A percentile compares a stretch with the other conserved stretches of the same genome.
phyloP scores from a whole-genome alignment of 2,888 invertebrate genomes.

The Eucera pruinosa region DNA sequence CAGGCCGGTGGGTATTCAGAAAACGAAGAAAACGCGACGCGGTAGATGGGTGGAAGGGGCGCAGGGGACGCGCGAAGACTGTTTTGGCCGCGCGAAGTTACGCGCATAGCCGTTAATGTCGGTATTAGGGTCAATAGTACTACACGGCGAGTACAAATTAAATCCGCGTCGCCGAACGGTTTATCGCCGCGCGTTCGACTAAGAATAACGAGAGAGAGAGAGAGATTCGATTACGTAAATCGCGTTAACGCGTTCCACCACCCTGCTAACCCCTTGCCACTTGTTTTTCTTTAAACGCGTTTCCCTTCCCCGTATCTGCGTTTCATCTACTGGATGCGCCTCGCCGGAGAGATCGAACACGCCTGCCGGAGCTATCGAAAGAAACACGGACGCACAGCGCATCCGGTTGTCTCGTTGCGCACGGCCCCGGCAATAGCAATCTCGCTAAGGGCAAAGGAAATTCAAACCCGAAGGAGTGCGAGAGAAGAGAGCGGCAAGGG shows the following conservation, averaged over 20 bases:
- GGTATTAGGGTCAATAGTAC: conserved; percentile 53
- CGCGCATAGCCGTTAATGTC: conserved; percentile 26
- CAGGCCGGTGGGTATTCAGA: conserved; percentile 49
- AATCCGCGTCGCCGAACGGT: conserved; percentile 25
- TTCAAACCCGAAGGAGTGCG: conserved; percentile 76
- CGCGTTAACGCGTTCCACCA: conserved; percentile 3
- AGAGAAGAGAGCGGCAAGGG: conserved; percentile 77
- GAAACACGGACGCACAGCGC: neutral
- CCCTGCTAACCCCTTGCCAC: too few relatives aligned
- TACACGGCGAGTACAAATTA: conserved; percentile 33
- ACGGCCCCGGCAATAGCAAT: conserved; percentile 22
- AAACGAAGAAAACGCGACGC: conserved; percentile 40
- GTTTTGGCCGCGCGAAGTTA: conserved; percentile 32
- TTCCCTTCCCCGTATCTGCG: too few relatives aligned
- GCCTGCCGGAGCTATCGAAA: too few relatives aligned
- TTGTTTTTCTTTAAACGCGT: neutral
- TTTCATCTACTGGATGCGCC: too few relatives aligned
- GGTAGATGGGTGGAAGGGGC: neutral
- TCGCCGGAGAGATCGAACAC: too few relatives aligned
- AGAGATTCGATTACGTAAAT: conserved; percentile 43
- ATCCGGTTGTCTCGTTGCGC: conserved; percentile 28
- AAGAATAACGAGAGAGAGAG: too few relatives aligned
- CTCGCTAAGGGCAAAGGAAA: conserved; percentile 48
- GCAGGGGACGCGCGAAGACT: conserved; percentile 11
- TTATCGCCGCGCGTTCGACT: conserved; percentile 19